These are phyloP conservation scores for Rotaria socialis DNA, from an alignment of 2,888 invertebrate genomes.

Conservation along the genomic window DNA sequence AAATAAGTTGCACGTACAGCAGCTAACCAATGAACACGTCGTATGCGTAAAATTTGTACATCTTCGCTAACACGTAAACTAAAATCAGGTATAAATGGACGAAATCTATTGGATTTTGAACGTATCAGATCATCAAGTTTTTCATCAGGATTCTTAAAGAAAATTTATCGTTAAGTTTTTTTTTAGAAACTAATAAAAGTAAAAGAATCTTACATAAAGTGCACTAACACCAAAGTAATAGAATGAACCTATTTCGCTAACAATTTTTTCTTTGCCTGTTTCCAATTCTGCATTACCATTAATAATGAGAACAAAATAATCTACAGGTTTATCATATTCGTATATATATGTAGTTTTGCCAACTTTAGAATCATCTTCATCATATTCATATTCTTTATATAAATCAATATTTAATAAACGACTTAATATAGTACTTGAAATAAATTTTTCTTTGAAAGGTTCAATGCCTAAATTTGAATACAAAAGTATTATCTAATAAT, in stretches of 20 bases:
- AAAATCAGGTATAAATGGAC: constrained; percentile 42
- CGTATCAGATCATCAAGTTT: constrained; percentile 17
- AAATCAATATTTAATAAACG: constrained; percentile 3
- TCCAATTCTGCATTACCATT: constrained; percentile 42
- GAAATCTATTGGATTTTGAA: constrained; percentile 29
- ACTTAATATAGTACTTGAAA: not conserved
- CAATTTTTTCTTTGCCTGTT: constrained; percentile 39
- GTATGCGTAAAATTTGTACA: constrained; percentile 36
- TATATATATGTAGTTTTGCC: constrained; percentile 43
- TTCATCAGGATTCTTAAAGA: not conserved
- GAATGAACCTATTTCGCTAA: constrained; percentile 39
- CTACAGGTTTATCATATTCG: constrained; percentile 40
- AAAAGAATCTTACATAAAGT: not conserved
- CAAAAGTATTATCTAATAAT: not conserved
- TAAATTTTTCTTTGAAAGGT: not conserved
- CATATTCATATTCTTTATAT: constrained; percentile 31
- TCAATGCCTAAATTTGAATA: not conserved
- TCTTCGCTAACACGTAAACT: constrained; percentile 43
- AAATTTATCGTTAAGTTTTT: not conserved
- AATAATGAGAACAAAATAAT: constrained; percentile 44
- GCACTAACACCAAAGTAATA: constrained; percentile 45
- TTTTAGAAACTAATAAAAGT: not conserved
- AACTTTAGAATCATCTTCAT: constrained; percentile 2
- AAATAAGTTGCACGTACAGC: constrained; percentile 34
- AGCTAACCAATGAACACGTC: constrained; percentile 35